These are phyloP conservation scores for Falco biarmicus DNA, from an alignment of 2,797 vertebrate species.

Conservation along the genomic window DNA sequence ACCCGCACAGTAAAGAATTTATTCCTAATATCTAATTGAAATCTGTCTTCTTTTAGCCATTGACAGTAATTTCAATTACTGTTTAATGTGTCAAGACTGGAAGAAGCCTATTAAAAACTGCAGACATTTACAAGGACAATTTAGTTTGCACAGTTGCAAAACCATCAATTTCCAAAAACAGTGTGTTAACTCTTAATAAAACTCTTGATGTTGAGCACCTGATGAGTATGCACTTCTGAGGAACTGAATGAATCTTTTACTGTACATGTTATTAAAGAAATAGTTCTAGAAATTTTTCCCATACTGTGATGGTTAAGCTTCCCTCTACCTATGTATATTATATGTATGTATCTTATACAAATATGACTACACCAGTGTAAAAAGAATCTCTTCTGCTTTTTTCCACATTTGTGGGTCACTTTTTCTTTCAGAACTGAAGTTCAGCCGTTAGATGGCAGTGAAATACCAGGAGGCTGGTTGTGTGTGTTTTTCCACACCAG, in stretches of 20 bases:
- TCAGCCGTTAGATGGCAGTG: conserved; percentile 23
- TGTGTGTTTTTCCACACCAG: not conserved
- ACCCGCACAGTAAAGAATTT: too few relatives aligned
- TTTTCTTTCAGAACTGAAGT: not conserved
- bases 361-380: not conserved
- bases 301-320: not conserved
- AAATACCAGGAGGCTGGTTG: not conserved
- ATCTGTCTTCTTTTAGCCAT: too few relatives aligned
- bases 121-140: not conserved
- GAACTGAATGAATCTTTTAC: not conserved
- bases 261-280: not conserved
- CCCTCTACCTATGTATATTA: not conserved
- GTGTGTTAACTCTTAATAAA: not conserved
- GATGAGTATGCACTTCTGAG: not conserved
- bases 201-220: not conserved
- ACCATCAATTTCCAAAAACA: not conserved
- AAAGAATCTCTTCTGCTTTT: not conserved
- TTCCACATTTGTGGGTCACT: not conserved
- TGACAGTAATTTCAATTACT: not conserved
- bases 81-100: not conserved
- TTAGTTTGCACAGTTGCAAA: not conserved
- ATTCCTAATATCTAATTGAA: too few relatives aligned
- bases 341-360: not conserved
- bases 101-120: not conserved
- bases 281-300: not conserved